Base-by-base conservation (phyloP, 2,797 vertebrate species). In the Trematomus bernacchii region DNA sequence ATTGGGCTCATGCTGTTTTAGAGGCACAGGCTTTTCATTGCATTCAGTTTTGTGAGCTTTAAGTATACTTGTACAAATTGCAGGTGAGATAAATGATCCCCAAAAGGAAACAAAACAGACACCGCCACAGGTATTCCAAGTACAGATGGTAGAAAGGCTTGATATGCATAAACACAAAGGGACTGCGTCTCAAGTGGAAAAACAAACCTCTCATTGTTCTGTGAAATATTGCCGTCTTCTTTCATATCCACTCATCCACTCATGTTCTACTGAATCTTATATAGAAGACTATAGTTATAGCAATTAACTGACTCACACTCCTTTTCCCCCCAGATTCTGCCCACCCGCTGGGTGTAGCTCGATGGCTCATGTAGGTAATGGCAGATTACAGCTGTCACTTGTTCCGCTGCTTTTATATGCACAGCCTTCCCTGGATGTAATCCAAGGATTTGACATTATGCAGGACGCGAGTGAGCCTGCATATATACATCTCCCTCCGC, bases 351-450 rank as follows among this genome's bases (percentile, higher is more conserved):
- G 51, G 79, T 15, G 42, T 70, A 15, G 60, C 62, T 79, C 53
- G 16, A 58, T 71, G 69, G 76, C 85, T 93, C 88, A 77, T 89
- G 86, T 78, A 80, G 77, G 80, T 88, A 83, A 87, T 80, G 76
- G 81, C 81, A 92, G 93, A 91, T 93, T 92, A 93, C 89, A 93
- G 89, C 89, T 90, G 89, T 88, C 88, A 87, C 89, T 90, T 83
- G 85, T 90, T 82, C 86, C 66, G 76, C 80, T 77, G 87, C 81
- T 88, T 92, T 89, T 87, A 82, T 77, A 84, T 68, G 74, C 84
- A 71, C 84, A 80, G 85, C 79, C 77, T 86, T 89, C 61, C 72
- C 80, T 89, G 91, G 87, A 91, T 93, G 90, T 94, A 94, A 95
- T 95, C 92, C 91, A 73, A 79, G 91, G 93, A 91, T 93, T 94